Evolutionary conservation across 2,888 invertebrate genomes (phyloP), one percentile per base, ranked within the genome.

Genomic region (Aromia moschata): DNA sequence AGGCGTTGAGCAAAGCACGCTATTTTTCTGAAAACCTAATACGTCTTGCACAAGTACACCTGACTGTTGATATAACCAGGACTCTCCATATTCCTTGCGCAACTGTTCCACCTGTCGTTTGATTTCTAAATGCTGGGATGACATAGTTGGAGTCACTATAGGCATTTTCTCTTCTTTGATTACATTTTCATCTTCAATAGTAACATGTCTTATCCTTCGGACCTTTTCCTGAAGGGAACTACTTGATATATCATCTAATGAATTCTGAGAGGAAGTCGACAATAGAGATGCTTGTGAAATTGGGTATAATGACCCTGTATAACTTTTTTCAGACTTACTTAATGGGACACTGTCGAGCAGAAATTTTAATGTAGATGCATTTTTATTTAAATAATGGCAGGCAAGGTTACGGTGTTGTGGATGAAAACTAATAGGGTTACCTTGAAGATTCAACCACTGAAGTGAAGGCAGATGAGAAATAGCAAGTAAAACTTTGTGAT

Each of bases 381-480:
- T 84, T 57, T 82, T 82, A 73, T 87, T 85, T 41, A 89, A 77
- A 77, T 84, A 84, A 67, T 83, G 82, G 1, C 84, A 81, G 0
- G 85, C 82, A 1, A 82, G 77, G 55, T 79, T 68, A 31, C 88
- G 82, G 74, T 89, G 88, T 37, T 84, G 83, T 0, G 84, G 83
- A 77, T 87, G 85, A 74, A 83, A 87, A 52, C 83, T 82, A 12
- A 89, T 70, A 0, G 89, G 89, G 81, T 89, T 89, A 2, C 86
- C 86, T 62, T 81, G 81, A 10, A 89, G 78, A 67, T 83, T 84
- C 9, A 89, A 70, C 74, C 82, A 83, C 43, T 83, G 78, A 2
- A 89, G 77, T 0, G 83, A 80, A 1, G 83, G 75, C 65, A 89
- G 79, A 41, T 83, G 81, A 44, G 84, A 82, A 9, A 89, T 69